Conservation (phyloP, 2,888 invertebrate species). For the Colostygia pectinataria region DNA sequence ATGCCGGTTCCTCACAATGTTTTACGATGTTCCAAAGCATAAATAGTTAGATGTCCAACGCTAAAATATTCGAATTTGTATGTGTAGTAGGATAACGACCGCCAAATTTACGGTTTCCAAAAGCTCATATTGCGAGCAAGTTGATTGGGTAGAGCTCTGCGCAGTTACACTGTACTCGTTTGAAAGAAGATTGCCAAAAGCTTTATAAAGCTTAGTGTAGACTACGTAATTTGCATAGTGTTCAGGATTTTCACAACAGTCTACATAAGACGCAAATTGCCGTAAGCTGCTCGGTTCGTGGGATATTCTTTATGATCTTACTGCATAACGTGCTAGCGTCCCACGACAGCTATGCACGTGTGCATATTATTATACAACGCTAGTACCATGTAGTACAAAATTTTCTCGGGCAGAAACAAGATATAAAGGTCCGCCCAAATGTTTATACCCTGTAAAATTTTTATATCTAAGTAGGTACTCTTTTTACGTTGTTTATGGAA, state of each 20-base stretch:
- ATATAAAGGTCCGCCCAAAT: too few relatives aligned
- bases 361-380: too few relatives aligned
- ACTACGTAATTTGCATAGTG: conserved; percentile 12
- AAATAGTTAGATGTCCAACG: too few relatives aligned
- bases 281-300: conserved; percentile 1
- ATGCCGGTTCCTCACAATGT: too few relatives aligned
- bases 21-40: too few relatives aligned
- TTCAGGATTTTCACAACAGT: conserved; percentile 6
- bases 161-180: conserved; percentile 2
- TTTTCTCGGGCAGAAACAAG: too few relatives aligned
- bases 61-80: background rate
- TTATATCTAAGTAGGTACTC: too few relatives aligned
- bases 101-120: background rate
- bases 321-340: background rate
- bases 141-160: conserved; percentile 4
- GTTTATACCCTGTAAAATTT: too few relatives aligned
- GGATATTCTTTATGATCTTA: background rate
- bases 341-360: background rate
- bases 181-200: conserved; percentile 19
- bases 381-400: too few relatives aligned
- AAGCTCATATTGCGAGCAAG: background rate
- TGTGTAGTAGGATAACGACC: background rate
- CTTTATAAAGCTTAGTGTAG: conserved; percentile 14
- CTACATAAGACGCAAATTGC: conserved; percentile 5
- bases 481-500: too few relatives aligned